Conservation (phyloP, 1,140 invertebrate species). For the Drosophila paulistorum region DNA sequence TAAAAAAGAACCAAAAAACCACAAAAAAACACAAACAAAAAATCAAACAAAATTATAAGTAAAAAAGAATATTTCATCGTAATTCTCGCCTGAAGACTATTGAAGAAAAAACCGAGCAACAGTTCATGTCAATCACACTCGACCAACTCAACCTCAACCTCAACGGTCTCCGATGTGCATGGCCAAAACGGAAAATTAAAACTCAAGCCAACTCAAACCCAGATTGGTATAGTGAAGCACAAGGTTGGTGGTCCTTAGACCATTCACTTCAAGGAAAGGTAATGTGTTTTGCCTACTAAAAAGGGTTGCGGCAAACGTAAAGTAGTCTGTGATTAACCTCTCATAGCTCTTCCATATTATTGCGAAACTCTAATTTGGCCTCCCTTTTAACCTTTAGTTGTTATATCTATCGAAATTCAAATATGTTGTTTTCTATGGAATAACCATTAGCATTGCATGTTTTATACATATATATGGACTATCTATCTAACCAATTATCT, state of each 20-base stretch:
- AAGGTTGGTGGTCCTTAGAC: background rate
- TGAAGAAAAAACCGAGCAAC: conserved; percentile 55
- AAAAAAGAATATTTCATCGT: background rate
- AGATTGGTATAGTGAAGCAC: background rate
- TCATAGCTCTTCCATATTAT: background rate
- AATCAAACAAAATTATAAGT: background rate
- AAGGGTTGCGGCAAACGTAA: too few relatives aligned
- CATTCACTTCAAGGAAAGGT: too few relatives aligned
- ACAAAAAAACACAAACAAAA: background rate
- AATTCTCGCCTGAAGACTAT: conserved; percentile 54
- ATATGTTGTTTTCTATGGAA: conserved; percentile 11
- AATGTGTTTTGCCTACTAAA: too few relatives aligned
- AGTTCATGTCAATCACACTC: conserved; percentile 58
- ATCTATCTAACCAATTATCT: conserved; percentile 2
- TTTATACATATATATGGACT: background rate
- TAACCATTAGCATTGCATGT: conserved; percentile 35
- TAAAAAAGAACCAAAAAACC: background rate
- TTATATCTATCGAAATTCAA: background rate
- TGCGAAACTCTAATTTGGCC: conserved; percentile 11
- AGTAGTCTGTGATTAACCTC: background rate
- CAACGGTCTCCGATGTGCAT: conserved; percentile 63
- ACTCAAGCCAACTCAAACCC: conserved; percentile 36
- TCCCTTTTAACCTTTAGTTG: background rate
- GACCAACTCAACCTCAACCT: conserved; percentile 65
- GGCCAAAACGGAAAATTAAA: conserved; percentile 53